These are phyloP conservation scores for Machimus atricapillus DNA, from an alignment of 2,888 invertebrate genomes.

Conservation along the genomic window DNA sequence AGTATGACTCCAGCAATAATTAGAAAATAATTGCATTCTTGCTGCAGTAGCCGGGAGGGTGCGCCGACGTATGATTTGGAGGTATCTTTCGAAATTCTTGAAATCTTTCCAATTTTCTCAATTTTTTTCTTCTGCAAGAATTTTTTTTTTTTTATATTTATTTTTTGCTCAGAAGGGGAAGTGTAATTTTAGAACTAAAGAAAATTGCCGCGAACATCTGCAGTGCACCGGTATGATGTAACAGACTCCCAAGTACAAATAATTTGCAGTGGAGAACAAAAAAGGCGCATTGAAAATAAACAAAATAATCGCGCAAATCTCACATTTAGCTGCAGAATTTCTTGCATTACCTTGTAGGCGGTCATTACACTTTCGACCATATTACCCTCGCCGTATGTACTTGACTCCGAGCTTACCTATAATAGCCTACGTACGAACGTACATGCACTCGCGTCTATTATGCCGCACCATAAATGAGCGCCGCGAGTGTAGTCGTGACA, in stretches of 20 bases:
- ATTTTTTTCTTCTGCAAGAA: neutral
- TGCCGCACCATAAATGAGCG: neutral
- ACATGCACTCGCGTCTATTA: neutral
- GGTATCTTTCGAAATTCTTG: neutral
- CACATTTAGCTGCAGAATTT: conserved; percentile 38
- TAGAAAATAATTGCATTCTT: neutral
- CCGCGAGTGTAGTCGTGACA: neutral
- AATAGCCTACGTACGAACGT: conserved; percentile 8
- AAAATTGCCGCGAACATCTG: neutral
- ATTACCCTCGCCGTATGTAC: conserved; percentile 32
- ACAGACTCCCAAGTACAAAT: neutral
- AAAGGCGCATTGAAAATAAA: neutral
- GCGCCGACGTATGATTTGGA: neutral
- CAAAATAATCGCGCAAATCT: conserved; percentile 2
- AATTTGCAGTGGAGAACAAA: neutral
- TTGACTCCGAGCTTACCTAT: conserved; percentile 40
- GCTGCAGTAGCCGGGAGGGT: neutral
- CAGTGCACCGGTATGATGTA: neutral
- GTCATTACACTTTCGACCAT: conserved; percentile 45
- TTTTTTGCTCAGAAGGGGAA: neutral
- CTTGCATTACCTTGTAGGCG: conserved; percentile 46
- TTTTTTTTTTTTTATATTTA: no score
- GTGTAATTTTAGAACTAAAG: neutral
- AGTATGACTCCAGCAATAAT: neutral
- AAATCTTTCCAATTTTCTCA: neutral